Conservation (phyloP, 2,888 invertebrate species). For the Monochamus alternatus region DNA sequence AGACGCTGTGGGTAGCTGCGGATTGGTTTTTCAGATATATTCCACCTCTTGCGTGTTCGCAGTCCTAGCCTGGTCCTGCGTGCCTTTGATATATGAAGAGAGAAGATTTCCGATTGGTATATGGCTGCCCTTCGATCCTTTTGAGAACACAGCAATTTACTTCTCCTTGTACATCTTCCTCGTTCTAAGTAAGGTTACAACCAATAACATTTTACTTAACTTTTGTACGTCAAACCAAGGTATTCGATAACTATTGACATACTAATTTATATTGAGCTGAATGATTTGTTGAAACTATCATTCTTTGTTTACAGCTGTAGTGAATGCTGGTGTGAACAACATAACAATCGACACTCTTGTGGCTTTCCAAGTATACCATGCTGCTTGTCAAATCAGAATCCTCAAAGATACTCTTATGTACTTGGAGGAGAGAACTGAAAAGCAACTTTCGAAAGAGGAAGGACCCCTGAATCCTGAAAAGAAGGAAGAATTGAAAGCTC, state of each 20-base stretch:
- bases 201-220: too few relatives aligned
- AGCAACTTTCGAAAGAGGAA: slow-evolving; percentile 12
- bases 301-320: slow-evolving; percentile 57
- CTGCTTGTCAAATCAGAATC: slow-evolving; percentile 71
- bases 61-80: not conserved
- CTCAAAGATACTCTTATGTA: slow-evolving; percentile 67
- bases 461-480: slow-evolving; percentile 15
- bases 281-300: not conserved
- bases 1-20: not conserved
- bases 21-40: not conserved
- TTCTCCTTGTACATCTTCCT: not conserved
- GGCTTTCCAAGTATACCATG: slow-evolving; percentile 71
- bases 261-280: too few relatives aligned
- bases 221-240: too few relatives aligned
- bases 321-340: slow-evolving; percentile 71
- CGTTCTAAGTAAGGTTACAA: slow-evolving; percentile 4
- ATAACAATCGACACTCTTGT: slow-evolving; percentile 72
- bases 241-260: too few relatives aligned
- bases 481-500: slow-evolving; percentile 25
- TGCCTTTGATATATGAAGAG: not conserved
- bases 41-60: not conserved
- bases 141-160: not conserved
- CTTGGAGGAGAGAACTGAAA: slow-evolving; percentile 37
- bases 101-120: not conserved
- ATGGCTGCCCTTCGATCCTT: slow-evolving; percentile 19